These are phyloP conservation scores for Macroglossus sobrinus DNA, from an alignment of 2,113 vertebrate genomes.

Conservation along the genomic window DNA sequence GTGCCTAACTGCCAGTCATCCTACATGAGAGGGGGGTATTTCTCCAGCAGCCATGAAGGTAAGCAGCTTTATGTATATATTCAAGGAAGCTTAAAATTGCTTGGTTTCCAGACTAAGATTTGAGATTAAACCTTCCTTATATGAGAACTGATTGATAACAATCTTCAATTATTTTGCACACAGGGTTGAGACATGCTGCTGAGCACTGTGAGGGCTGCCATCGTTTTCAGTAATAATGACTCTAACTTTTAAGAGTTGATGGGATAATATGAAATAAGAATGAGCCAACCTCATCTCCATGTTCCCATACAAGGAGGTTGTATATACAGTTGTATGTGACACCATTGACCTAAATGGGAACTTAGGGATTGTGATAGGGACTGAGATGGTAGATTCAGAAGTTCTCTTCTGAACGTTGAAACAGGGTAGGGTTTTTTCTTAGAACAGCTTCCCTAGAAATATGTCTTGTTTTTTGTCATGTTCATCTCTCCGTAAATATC, in stretches of 20 bases:
- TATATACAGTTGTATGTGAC: not conserved
- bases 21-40: constrained; percentile 90
- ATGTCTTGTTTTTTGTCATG: not conserved
- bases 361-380: not conserved
- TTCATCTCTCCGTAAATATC: not conserved
- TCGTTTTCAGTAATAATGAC: not conserved
- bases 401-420: not conserved
- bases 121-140: not conserved
- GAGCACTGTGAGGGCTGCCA: not conserved
- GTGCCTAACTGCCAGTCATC: constrained; percentile 98
- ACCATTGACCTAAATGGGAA: not conserved
- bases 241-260: not conserved
- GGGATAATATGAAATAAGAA: not conserved
- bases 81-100: not conserved
- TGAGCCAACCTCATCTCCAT: not conserved
- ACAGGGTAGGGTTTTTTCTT: not conserved
- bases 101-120: not conserved
- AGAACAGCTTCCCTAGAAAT: not conserved
- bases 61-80: constrained; percentile 68
- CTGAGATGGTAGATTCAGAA: not conserved
- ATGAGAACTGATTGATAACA: not conserved
- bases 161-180: not conserved
- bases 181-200: not conserved
- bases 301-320: not conserved
- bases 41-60: constrained; percentile 92